A percentile compares a stretch with the other conserved stretches of the same genome.
phyloP scores from a whole-genome alignment of 2,888 invertebrate species.

The Corbicula japonica region DNA sequence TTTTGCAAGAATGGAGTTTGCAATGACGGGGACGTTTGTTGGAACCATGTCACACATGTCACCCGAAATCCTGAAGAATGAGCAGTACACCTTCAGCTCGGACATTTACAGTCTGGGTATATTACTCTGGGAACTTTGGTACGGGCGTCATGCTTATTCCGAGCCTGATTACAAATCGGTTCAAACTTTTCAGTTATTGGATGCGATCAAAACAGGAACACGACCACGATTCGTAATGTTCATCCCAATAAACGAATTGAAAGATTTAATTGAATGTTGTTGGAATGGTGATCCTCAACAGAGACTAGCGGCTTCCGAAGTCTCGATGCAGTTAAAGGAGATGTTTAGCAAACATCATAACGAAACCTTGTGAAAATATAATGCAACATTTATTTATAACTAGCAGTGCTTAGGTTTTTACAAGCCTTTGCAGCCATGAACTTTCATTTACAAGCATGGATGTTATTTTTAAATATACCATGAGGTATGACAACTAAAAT shows the following conservation, averaged over 20 bases:
- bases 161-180: conserved; percentile 24
- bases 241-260: conserved; percentile 23
- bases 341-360: neutral
- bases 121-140: conserved; percentile 83
- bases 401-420: no score
- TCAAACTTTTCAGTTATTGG: conserved; percentile 15
- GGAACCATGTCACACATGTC: conserved; percentile 81
- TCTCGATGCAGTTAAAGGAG: conserved; percentile 6
- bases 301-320: conserved; percentile 33
- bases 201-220: conserved; percentile 36
- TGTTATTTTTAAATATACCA: no score
- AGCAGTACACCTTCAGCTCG: conserved; percentile 72
- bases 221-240: conserved; percentile 44
- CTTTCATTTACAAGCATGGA: no score
- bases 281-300: conserved; percentile 41
- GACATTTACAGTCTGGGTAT: conserved; percentile 80
- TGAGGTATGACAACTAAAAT: no score
- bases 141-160: conserved; percentile 70
- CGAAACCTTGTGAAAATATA: no score
- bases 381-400: no score
- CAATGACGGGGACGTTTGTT: conserved; percentile 76
- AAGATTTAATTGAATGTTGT: conserved; percentile 29
- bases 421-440: no score
- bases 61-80: conserved; percentile 77
- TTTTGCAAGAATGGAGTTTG: conserved; percentile 74